Evolutionary conservation across 2,888 invertebrate genomes (phyloP).

Genomic region (Andrena bucephala): DNA sequence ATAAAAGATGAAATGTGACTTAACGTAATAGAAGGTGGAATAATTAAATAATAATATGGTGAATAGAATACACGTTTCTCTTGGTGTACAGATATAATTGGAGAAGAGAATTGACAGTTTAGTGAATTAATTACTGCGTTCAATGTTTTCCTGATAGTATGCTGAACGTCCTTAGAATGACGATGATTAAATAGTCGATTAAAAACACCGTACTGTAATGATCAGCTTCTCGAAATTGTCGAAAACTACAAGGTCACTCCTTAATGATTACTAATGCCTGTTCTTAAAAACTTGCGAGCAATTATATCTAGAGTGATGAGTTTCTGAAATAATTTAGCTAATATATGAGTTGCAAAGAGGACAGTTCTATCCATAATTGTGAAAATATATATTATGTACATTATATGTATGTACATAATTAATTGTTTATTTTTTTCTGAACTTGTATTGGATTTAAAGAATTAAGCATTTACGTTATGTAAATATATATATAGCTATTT

Average conservation of each 20-base stretch:
- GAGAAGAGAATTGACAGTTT: neutral
- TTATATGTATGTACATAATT: slow-evolving; percentile 29
- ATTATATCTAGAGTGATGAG: neutral
- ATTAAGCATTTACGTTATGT: slow-evolving; percentile 22
- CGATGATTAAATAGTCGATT: neutral
- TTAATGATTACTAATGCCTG: neutral
- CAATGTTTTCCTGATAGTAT: neutral
- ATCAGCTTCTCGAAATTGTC: neutral
- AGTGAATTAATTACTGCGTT: neutral
- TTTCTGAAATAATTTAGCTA: slow-evolving; percentile 11
- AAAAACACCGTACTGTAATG: neutral
- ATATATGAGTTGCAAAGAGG: slow-evolving; percentile 8
- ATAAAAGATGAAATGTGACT: slow-evolving; percentile 23
- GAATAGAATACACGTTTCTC: slow-evolving; percentile 16
- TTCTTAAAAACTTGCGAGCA: slow-evolving; percentile 10
- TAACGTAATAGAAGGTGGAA: slow-evolving; percentile 15
- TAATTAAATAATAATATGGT: slow-evolving; percentile 6
- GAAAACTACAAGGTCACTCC: neutral
- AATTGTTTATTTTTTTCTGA: slow-evolving; percentile 1
- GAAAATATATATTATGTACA: slow-evolving; percentile 40
- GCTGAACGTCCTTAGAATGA: neutral
- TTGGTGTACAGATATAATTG: neutral
- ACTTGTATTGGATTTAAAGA: slow-evolving; percentile 23
- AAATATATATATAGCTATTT: slow-evolving; percentile 40
- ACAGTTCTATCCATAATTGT: slow-evolving; percentile 32